phyloP scores from a whole-genome alignment of 1,140 invertebrate species.

The Cydia amplana region DNA sequence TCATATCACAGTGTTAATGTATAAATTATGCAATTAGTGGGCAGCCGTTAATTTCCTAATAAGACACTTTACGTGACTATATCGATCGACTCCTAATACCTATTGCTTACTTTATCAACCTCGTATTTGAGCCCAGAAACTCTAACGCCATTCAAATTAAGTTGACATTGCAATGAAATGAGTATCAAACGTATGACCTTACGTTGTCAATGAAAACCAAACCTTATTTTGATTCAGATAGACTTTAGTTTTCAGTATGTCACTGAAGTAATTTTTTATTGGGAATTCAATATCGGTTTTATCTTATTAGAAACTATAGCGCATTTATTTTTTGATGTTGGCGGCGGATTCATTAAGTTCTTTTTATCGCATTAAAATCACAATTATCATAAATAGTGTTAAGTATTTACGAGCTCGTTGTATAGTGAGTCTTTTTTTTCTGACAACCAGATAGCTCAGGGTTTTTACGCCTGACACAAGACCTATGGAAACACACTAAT shows the following conservation, averaged over 20 bases:
- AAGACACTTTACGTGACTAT: conserved; percentile 20
- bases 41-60: conserved; percentile 30
- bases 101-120: background rate
- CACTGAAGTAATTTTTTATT: background rate
- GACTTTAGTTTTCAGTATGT: background rate
- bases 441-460: no score
- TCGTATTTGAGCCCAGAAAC: background rate
- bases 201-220: background rate
- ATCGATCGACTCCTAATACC: background rate
- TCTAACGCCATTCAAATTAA: background rate
- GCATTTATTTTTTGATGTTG: conserved; percentile 15
- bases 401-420: background rate
- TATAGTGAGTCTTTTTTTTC: no score
- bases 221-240: background rate
- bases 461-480: background rate
- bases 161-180: background rate
- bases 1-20: conserved; percentile 20
- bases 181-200: background rate
- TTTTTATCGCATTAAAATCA: background rate
- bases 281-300: background rate
- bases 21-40: conserved; percentile 31
- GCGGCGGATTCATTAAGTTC: background rate
- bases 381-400: background rate
- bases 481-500: no score
- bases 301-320: conserved; percentile 20